Evolutionary conservation across 2,888 invertebrate species (phyloP).

Genomic region (Tinea pellionella): DNA sequence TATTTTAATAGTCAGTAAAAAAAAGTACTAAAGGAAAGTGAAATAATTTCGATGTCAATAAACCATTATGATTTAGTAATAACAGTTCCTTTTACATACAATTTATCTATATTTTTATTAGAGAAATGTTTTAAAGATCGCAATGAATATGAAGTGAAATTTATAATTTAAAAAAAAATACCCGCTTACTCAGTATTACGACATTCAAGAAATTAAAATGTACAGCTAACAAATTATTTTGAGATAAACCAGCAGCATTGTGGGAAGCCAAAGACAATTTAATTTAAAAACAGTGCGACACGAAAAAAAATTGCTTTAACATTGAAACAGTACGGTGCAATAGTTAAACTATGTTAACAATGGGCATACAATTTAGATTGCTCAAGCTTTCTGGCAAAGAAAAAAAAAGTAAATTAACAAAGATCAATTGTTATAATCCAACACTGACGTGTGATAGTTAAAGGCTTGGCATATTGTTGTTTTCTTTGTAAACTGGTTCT

Average conservation of each 20-base stretch:
- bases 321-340: slow-evolving; percentile 1
- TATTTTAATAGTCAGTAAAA: too few relatives aligned
- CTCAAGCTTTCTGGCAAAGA: slow-evolving; percentile 6
- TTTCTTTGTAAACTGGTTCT: background rate
- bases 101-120: too few relatives aligned
- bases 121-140: too few relatives aligned
- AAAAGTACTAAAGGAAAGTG: too few relatives aligned
- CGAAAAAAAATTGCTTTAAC: slow-evolving; percentile 1
- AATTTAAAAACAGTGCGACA: background rate
- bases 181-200: too few relatives aligned
- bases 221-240: background rate
- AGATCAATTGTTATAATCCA: slow-evolving; percentile 9
- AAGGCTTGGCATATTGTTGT: background rate
- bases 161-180: too few relatives aligned
- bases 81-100: too few relatives aligned
- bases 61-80: too few relatives aligned
- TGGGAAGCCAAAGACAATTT: background rate
- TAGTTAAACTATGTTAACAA: slow-evolving; percentile 7
- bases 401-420: slow-evolving; percentile 6
- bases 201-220: too few relatives aligned
- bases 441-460: background rate
- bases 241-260: background rate
- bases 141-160: too few relatives aligned
- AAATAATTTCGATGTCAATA: too few relatives aligned
- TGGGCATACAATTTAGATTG: slow-evolving; percentile 4